Conservation (phyloP, 2,113 vertebrate species). For the Nothocercus julius region DNA sequence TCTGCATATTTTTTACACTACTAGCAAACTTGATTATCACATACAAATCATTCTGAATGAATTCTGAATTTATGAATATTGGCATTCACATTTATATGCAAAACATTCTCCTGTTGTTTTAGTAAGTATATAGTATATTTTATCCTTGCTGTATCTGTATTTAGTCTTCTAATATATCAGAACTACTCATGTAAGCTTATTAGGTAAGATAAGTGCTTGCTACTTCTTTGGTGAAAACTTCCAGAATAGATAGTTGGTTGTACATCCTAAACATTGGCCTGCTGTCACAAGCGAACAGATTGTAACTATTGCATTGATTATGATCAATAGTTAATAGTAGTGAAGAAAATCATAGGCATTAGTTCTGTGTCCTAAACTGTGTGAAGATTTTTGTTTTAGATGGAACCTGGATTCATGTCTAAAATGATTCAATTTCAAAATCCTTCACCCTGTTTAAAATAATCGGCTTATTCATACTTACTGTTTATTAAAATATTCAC, state of each 20-base stretch:
- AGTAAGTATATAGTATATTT: background rate
- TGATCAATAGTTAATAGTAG: background rate
- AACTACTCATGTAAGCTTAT: background rate
- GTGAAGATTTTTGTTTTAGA: background rate
- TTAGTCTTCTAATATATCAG: background rate
- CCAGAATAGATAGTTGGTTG: rapidly evolving
- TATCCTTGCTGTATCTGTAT: background rate
- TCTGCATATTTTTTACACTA: background rate
- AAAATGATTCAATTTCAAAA: background rate
- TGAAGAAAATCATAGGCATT: background rate
- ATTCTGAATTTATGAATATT: background rate
- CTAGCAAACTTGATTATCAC: background rate
- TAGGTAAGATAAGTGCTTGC: background rate
- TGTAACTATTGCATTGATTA: background rate
- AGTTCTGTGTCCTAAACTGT: background rate
- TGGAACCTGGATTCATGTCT: background rate
- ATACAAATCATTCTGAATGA: background rate
- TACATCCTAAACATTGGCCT: background rate
- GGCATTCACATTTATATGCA: background rate
- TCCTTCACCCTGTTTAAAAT: background rate
- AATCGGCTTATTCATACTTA: background rate
- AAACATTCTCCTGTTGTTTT: background rate
- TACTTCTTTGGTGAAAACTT: background rate
- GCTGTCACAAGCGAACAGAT: background rate
- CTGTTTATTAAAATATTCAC: background rate